These are phyloP conservation scores for Illadopsis cleaveri DNA, from an alignment of 2,113 vertebrate genomes.

Conservation along the genomic window DNA sequence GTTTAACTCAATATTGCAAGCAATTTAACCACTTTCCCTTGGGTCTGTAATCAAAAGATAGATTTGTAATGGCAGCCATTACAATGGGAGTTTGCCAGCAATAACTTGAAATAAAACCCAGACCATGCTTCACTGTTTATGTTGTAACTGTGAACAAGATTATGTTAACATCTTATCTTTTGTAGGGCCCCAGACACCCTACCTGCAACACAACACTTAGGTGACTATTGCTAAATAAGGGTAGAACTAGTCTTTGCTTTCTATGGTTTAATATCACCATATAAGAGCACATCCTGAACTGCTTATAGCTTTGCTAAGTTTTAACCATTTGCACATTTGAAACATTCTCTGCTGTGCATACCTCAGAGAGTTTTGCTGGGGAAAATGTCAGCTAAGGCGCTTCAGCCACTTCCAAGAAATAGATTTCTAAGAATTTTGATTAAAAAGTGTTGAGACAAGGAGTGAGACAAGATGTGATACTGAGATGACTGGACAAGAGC, in stretches of 20 bases:
- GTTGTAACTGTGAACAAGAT: neutral
- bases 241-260: neutral
- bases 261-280: neutral
- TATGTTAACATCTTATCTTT: conserved; percentile 18
- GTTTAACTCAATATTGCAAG: neutral
- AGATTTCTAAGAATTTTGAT: conserved; percentile 41
- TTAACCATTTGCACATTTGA: conserved; percentile 1
- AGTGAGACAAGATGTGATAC: conserved; percentile 1
- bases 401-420: conserved; percentile 26
- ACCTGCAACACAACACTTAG: neutral
- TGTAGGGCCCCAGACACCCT: neutral
- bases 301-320: neutral
- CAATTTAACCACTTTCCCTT: neutral
- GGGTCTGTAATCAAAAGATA: neutral
- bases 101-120: conserved; percentile 18
- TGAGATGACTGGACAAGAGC: neutral
- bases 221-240: neutral
- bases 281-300: neutral
- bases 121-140: neutral
- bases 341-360: neutral
- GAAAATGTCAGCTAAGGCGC: neutral
- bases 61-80: neutral
- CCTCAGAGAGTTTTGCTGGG: neutral
- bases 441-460: neutral
- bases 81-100: neutral